phyloP scores from a whole-genome alignment of 1,140 invertebrate genomes.

The Formica exsecta region DNA sequence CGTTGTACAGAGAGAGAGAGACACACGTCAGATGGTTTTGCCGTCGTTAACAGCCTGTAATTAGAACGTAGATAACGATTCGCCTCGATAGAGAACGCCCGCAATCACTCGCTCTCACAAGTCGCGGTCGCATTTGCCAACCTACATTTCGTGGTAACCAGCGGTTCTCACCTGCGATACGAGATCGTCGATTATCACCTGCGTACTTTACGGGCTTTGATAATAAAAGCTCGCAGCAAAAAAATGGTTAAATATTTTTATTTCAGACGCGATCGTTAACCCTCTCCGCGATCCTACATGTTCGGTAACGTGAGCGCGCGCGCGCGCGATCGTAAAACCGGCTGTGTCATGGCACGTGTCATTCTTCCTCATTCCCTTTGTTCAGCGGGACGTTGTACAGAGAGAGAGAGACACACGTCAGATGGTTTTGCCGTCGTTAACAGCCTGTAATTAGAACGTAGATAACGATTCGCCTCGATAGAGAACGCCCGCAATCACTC shows the following conservation, averaged over 20 bases:
- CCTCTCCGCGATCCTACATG: too few species aligned
- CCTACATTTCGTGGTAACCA: constrained; percentile 75
- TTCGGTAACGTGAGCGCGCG: too few species aligned
- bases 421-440: constrained; percentile 59
- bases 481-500: constrained; percentile 29
- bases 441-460: constrained; percentile 79
- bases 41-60: constrained; percentile 69
- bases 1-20: neutral
- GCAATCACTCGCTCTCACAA: constrained; percentile 34
- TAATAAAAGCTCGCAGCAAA: neutral
- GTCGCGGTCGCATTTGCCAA: constrained; percentile 73
- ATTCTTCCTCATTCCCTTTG: constrained; percentile 21
- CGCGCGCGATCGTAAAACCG: constrained; percentile 16
- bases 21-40: constrained; percentile 38
- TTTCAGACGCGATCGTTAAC: too few species aligned
- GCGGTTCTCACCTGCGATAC: constrained; percentile 70
- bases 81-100: constrained; percentile 63
- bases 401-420: neutral
- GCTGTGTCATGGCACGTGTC: constrained; percentile 5
- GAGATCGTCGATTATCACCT: neutral
- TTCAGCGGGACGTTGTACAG: neutral
- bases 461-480: constrained; percentile 77
- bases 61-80: constrained; percentile 81
- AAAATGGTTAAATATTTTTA: neutral
- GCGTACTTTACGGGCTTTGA: neutral